Base-by-base conservation (phyloP, 53 echinoderm and acorn worm genomes). In the Holothuria scabra region DNA sequence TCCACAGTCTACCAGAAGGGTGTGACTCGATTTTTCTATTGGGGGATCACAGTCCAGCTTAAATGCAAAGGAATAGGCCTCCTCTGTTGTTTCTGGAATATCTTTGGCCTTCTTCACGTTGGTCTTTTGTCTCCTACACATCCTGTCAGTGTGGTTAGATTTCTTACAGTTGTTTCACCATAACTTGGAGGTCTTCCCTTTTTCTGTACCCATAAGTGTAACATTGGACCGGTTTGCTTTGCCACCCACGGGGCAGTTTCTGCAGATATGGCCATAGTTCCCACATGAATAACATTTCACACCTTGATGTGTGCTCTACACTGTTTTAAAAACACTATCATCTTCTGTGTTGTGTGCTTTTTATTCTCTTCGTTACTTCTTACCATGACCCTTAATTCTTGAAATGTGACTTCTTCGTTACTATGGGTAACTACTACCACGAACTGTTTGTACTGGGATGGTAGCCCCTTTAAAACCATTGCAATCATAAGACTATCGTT, bases 381-480 rank as follows among this genome's bases (percentile, higher is more conserved):
- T 66, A 83, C n/a, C 55, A 60, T 55, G n/a, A 52, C 68, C 46
- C 67, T 83, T 11, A 83, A 83, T 23, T 83, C 67, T 19, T 60
- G 57, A 44, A 83, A 83, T 48, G 84, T 83, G 22, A 83, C 20
- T 28, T 56, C 84, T 41, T 65, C 52, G 41, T 83, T 68, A 38
- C 34, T 65, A 10, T 65, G 66, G 28, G 55, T 67, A 44, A 81
- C 60, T 3, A 83, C 68, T 67, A 29, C 60, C 7, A 66, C 46
- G 61, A 88, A 88, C 8, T 79, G 61, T 46, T 76, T 84, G 66
- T 55, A 88, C 24, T 65, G 13, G 6, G n/a, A 14, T 2, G 89
- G 89, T 38, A 84, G 60, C 18, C 84, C 85, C 60, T 85, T 89
- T 46, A 89, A 37, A 23, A 85, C 56, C 89, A 89, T 89, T 12